Conservation (phyloP, 1,140 invertebrate genomes). For the Leguminivora glycinivorella region DNA sequence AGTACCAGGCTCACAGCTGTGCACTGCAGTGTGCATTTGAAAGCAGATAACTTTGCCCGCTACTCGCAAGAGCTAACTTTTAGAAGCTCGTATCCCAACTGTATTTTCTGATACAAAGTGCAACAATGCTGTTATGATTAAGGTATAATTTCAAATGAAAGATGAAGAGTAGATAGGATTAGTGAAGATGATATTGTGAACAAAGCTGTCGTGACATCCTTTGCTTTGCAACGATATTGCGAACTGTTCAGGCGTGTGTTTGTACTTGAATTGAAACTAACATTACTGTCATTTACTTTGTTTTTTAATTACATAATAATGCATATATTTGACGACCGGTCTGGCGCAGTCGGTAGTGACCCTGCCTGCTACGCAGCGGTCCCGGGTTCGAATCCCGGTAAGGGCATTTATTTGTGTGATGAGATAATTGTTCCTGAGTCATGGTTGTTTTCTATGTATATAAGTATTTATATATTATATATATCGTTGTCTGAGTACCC, state of each 20-base stretch:
- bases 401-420: too few relatives aligned
- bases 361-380: too few relatives aligned
- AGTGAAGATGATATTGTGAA: neutral
- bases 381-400: too few relatives aligned
- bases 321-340: too few relatives aligned
- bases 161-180: neutral
- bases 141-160: neutral
- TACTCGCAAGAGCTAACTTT: neutral
- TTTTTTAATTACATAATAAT: too few relatives aligned
- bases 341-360: too few relatives aligned
- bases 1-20: conserved; percentile 7
- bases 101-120: neutral
- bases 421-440: too few relatives aligned
- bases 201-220: conserved; percentile 8
- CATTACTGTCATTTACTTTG: too few relatives aligned
- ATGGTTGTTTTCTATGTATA: too few relatives aligned
- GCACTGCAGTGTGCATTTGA: neutral
- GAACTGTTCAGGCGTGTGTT: neutral
- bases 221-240: neutral
- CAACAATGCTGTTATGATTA: neutral
- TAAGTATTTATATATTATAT: too few relatives aligned
- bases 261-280: neutral
- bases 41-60: neutral
- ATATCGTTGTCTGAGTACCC: too few relatives aligned
- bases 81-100: neutral